Base-by-base conservation (phyloP, 2,797 vertebrate species). In the Miichthys miiuy region DNA sequence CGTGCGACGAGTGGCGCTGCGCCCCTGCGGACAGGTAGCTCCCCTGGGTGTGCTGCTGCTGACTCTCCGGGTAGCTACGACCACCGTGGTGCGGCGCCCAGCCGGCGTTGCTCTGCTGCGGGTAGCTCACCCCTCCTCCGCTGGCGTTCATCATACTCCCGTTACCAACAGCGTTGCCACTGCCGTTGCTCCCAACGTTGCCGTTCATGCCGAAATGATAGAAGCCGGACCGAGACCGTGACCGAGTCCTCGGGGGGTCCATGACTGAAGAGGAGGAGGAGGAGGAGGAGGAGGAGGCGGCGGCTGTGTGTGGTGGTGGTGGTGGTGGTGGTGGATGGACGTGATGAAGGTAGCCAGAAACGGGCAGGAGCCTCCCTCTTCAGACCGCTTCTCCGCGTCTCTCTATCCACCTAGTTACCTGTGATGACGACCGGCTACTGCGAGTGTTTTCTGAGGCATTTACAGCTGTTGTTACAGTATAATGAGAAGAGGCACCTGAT, bases 161-260 rank as follows among this genome's bases (percentile, higher is more conserved):
- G 75, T 75, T 92, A 25, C 88, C 89, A n/a, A 83, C 82, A 6
- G 85, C 48, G 90, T 77, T 92, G 4, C 89, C 82, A 12, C 86
- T 51, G 72, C 87, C 82, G 57, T 81, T 92, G 70, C 75, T 80
- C 17, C 89, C 93, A n/a, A 85, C 84, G 62, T 85, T 87, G 34
- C 90, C 90, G 86, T 86, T 94, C 87, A 93, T 83, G 69, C 88
- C 89, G 87, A 95, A 94, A 91, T 96, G 95, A 87, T 91, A 94
- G 88, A 95, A 95, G 61, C 94, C 95, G 55, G 94, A 95, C 47
- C 95, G 92, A 80, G 94, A 95, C 62, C 95, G 93, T 23, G 96
- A 96, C 57, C 96, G 95, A 79, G 96, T 95, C 93, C 95, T 94
- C 72, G 95, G 95, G 87, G 95, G 94, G 87, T 95, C 93, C 92